Conservation (phyloP, 2,113 vertebrate species). For the Poeciliopsis prolifica region DNA sequence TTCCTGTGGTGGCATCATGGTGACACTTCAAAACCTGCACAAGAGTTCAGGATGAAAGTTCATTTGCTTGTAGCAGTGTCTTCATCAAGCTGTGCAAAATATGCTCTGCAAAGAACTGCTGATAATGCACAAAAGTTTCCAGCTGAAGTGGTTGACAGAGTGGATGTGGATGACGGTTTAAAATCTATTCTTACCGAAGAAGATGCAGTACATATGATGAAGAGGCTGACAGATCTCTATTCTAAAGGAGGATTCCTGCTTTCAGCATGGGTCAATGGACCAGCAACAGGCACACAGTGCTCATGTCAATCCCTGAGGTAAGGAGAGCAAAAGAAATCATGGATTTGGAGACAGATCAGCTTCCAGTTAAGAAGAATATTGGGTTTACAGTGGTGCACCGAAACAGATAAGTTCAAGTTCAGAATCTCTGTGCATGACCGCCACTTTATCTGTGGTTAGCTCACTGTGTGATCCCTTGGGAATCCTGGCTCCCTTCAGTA, state of each 20-base stretch:
- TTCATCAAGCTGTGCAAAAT: not conserved
- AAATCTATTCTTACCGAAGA: not conserved
- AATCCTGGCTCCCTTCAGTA: not conserved
- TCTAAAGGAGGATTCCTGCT: not conserved
- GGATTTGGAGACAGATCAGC: not conserved
- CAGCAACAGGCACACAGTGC: not conserved
- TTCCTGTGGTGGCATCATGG: not conserved
- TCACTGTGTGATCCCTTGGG: slow-evolving; percentile 2
- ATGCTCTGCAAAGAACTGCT: not conserved
- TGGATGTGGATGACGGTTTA: slow-evolving; percentile 7
- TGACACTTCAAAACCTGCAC: not conserved
- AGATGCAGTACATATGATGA: not conserved
- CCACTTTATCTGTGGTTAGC: not conserved
- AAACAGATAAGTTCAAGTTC: not conserved
- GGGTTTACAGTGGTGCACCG: not conserved
- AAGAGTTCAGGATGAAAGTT: not conserved
- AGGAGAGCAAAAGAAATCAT: not conserved
- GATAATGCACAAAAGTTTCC: not conserved
- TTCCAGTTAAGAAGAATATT: not conserved
- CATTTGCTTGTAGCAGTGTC: not conserved
- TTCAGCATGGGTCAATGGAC: not conserved
- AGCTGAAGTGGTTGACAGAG: not conserved
- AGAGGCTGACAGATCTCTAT: not conserved
- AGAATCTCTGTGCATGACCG: not conserved
- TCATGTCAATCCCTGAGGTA: not conserved